Conservation (phyloP, 2,797 vertebrate genomes). For the Squalus acanthias region DNA sequence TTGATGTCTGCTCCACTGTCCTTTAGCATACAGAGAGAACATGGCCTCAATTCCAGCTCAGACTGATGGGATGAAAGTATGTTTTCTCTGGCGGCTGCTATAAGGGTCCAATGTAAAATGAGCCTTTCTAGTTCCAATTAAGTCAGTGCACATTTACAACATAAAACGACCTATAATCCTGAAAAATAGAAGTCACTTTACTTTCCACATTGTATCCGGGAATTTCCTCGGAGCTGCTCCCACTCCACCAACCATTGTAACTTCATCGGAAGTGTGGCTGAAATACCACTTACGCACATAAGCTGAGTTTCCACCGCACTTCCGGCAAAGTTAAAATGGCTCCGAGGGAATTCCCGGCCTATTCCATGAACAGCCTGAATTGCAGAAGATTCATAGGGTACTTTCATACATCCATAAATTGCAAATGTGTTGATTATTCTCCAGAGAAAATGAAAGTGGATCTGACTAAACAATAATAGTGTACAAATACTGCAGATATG, state of each 20-base stretch:
- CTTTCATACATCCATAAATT: not conserved
- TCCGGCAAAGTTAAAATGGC: not conserved
- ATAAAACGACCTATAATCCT: not conserved
- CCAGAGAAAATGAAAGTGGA: not conserved
- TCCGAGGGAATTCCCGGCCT: not conserved
- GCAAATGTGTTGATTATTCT: not conserved
- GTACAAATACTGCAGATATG: not conserved
- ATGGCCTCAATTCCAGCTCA: not conserved
- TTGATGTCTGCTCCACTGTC: not conserved
- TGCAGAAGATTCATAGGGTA: not conserved
- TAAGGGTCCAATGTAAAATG: not conserved
- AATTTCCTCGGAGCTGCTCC: not conserved
- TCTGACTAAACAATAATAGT: not conserved
- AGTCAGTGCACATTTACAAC: not conserved
- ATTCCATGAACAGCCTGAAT: not conserved
- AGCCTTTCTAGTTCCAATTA: not conserved
- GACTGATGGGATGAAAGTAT: not conserved
- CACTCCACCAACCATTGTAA: not conserved
- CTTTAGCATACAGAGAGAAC: not conserved
- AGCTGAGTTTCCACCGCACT: not conserved
- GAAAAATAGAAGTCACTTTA: not conserved
- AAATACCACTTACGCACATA: not conserved
- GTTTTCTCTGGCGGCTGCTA: not conserved
- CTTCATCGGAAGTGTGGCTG: not conserved
- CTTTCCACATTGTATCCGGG: not conserved